Conservation (phyloP, 2,797 vertebrate species). For the Hemibagrus guttatus region DNA sequence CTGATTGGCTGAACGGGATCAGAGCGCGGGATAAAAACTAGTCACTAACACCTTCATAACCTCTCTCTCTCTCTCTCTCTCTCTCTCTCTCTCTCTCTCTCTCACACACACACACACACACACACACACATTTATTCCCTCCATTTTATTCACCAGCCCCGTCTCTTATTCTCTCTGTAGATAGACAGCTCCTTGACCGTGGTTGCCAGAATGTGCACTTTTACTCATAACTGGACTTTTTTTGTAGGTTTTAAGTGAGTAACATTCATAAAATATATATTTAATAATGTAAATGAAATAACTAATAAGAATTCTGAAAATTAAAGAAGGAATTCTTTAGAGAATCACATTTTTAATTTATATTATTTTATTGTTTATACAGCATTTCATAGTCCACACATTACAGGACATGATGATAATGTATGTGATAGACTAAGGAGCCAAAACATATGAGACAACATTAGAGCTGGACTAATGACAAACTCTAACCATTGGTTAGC, state of each 20-base stretch:
- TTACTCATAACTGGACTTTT: background rate
- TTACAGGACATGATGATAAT: background rate
- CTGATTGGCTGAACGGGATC: background rate
- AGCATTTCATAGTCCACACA: background rate
- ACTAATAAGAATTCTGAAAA: background rate
- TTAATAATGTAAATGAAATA: background rate
- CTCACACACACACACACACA: too few relatives aligned
- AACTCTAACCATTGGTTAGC: background rate
- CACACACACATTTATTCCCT: too few relatives aligned
- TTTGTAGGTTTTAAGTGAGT: background rate
- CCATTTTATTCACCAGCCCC: too few relatives aligned
- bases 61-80: background rate
- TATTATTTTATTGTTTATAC: background rate
- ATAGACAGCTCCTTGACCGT: too few relatives aligned
- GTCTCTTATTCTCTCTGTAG: too few relatives aligned
- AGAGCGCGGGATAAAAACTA: background rate
- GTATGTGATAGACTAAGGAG: background rate
- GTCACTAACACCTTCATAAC: background rate
- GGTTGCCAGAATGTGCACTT: too few relatives aligned
- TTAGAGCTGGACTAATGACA: background rate
- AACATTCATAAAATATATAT: background rate
- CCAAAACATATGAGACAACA: too few relatives aligned
- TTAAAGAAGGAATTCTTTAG: background rate
- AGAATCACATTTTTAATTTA: background rate
- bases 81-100: background rate